Evolutionary conservation across 2,113 vertebrate genomes (phyloP).

Genomic region (Pyxicephalus adspersus): DNA sequence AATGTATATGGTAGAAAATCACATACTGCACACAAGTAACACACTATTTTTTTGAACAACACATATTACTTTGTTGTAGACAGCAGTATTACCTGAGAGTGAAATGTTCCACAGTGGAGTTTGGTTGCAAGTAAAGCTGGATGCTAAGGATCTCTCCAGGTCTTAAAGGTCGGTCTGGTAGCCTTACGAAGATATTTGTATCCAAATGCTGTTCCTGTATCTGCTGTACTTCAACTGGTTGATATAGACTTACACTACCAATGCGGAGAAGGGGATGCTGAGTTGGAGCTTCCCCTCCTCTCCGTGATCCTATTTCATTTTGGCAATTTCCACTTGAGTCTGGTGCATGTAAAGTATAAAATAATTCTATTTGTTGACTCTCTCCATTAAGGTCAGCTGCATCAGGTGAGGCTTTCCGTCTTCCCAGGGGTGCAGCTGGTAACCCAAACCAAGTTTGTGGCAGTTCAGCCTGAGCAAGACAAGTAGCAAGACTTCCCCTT

Average conservation of each 20-base stretch:
- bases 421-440: conserved; percentile 70
- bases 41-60: background rate
- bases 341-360: conserved; percentile 89
- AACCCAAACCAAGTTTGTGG: conserved; percentile 90
- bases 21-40: background rate
- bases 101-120: conserved; percentile 93
- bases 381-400: conserved; percentile 76
- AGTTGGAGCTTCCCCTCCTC: conserved; percentile 75
- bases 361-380: conserved; percentile 88
- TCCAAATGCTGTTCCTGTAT: conserved; percentile 91
- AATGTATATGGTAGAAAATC: background rate
- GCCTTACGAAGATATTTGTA: conserved; percentile 87
- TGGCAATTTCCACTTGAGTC: conserved; percentile 79
- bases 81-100: conserved; percentile 81
- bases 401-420: conserved; percentile 77
- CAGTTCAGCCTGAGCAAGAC: conserved; percentile 88
- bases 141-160: conserved; percentile 90
- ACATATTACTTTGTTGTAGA: background rate
- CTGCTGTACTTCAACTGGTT: conserved; percentile 75
- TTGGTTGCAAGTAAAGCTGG: conserved; percentile 86
- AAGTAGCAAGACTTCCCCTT: conserved; percentile 87
- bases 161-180: conserved; percentile 88
- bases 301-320: conserved; percentile 66
- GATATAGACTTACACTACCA: conserved; percentile 92
- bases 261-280: conserved; percentile 94